phyloP scores from a whole-genome alignment of 2,888 invertebrate genomes.

The Byasa hedistus region DNA sequence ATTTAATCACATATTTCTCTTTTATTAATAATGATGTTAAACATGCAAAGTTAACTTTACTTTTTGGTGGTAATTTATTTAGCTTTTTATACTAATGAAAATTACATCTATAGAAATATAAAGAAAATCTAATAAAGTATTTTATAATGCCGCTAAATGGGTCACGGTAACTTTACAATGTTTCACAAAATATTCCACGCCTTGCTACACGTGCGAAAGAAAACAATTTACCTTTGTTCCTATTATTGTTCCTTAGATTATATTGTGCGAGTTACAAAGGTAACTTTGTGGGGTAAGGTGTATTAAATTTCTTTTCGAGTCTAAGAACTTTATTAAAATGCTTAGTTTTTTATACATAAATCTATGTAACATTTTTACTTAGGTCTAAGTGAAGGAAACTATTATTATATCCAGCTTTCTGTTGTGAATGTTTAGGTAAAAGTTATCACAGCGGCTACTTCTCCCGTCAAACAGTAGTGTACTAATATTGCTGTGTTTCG shows the following conservation, averaged over 20 bases:
- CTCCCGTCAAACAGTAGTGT: no score
- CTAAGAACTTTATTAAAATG: neutral
- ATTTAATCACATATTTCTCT: no score
- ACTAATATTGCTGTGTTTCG: no score
- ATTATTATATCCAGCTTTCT: no score
- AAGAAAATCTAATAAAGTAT: conserved; percentile 14
- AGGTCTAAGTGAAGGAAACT: no score
- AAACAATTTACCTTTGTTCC: conserved; percentile 13
- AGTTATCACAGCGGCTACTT: no score
- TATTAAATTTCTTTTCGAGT: conserved; percentile 20
- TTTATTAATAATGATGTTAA: no score
- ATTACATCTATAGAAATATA: conserved; percentile 7
- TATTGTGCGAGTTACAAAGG: conserved; percentile 10
- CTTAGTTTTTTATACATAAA: neutral
- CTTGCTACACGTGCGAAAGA: conserved; percentile 21
- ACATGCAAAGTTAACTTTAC: no score
- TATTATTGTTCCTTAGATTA: conserved; percentile 20
- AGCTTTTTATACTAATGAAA: conserved; percentile 8
- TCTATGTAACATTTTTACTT: no score
- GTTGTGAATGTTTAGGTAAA: no score
- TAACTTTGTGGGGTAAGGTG: conserved; percentile 12
- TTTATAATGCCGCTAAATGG: conserved; percentile 9
- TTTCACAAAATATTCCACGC: conserved; percentile 9
- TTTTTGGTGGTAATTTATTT: neutral
- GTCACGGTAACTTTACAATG: conserved; percentile 16